phyloP scores from a whole-genome alignment of 2,888 invertebrate species.

The Hymenopus coronatus region DNA sequence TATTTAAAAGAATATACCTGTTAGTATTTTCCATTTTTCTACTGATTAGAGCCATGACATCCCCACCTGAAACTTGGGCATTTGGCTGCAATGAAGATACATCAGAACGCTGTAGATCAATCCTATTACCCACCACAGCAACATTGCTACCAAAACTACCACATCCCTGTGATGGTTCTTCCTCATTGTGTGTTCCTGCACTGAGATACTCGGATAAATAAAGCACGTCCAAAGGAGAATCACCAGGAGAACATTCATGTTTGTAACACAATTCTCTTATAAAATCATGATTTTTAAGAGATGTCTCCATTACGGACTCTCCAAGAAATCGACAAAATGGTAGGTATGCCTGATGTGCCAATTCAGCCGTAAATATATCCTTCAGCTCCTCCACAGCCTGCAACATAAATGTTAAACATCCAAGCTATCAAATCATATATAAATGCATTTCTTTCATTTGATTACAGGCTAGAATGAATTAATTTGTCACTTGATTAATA shows the following conservation, averaged over 20 bases:
- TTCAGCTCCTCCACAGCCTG: conserved; percentile 76
- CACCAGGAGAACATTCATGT: conserved; percentile 52
- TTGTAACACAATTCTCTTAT: conserved; percentile 74
- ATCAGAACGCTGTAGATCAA: conserved; percentile 54
- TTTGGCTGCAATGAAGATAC: conserved; percentile 29
- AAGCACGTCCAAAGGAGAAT: conserved; percentile 26
- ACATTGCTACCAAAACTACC: conserved; percentile 79
- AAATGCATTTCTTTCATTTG: too few relatives aligned
- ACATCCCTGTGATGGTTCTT: conserved; percentile 41
- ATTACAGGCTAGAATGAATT: too few relatives aligned
- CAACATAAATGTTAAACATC: conserved; percentile 21
- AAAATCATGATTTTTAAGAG: conserved; percentile 73
- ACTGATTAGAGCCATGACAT: conserved; percentile 32
- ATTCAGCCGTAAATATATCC: conserved; percentile 76
- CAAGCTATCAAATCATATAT: neutral
- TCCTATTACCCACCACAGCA: conserved; percentile 80
- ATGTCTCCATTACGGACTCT: conserved; percentile 65
- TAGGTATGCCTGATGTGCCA: conserved; percentile 80
- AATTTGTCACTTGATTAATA: too few relatives aligned
- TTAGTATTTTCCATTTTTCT: conserved; percentile 38
- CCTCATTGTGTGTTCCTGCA: conserved; percentile 14
- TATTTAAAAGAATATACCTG: conserved; percentile 29
- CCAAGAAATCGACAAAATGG: conserved; percentile 73
- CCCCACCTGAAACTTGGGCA: conserved; percentile 18
- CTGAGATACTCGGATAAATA: conserved; percentile 35